Evolutionary conservation across 2,113 vertebrate species (phyloP), one percentile per base, ranked within the genome.

Genomic region (Eidolon helvum): DNA sequence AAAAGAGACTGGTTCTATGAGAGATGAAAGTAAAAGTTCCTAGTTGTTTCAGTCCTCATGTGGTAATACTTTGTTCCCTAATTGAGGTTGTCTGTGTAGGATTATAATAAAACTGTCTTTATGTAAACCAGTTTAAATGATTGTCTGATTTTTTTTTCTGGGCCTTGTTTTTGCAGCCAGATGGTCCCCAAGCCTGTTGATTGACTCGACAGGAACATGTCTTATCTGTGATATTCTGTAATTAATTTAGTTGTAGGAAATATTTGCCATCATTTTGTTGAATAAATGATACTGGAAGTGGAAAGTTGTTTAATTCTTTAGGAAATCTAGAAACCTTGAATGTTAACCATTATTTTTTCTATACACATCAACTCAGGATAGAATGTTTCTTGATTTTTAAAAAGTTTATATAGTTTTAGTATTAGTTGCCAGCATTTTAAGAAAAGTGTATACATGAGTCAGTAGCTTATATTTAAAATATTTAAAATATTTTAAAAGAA

Each of bases 401-500:
- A 75, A 90, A 28, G 9, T 63, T 43, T 48, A 10, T 59, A 10
- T 82, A 38, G 33, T 68, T 87, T 87, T 87, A 57, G 28, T 48
- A 88, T 66, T 82, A 59, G 26, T 78, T 94, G 9, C 16, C 16
- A 87, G 28, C 43, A 33, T 74, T 65, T 90, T 83, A 90, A 94
- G 66, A 40, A 86, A 92, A 75, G 18, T 68, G 45, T 69, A 69
- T 68, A 28, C 5, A 65, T 69, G 45, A 57, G 0, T 92, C 28
- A 30, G 14, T 65, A 57, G 43, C 33, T 78, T 71, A 40, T 72
- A 87, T 53, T 88, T 86, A 50, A 77, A 93, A 40, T 72, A 84
- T 45, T 88, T 86, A 43, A 83, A 93, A 40, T 72, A 87, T 53
- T 88, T 86, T 43, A 71, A 93, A 85, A 82, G 85, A 74, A 65